Percentiles rank a stretch among this genome's conserved stretches.
Conservation (phyloP, 2,113 vertebrate species). For the Mobula birostris region DNA sequence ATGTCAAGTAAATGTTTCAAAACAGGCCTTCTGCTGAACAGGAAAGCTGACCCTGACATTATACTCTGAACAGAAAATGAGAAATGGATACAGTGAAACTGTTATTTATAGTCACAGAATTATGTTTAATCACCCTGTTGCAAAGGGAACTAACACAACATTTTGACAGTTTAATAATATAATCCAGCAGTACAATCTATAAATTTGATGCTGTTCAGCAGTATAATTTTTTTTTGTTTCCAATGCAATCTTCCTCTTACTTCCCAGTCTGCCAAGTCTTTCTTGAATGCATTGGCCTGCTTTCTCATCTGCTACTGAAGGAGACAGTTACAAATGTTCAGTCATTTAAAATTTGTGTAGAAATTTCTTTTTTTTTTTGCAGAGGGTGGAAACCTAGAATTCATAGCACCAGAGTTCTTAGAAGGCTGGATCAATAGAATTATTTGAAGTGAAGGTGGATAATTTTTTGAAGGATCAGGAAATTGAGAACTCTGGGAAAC, state of each 20-base stretch:
- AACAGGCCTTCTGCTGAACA: neutral
- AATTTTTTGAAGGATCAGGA: no score
- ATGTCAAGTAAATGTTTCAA: neutral
- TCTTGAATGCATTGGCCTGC: neutral
- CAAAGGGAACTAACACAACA: neutral
- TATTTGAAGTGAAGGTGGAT: no score
- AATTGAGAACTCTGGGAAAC: no score
- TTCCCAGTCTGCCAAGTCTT: neutral
- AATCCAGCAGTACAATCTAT: neutral
- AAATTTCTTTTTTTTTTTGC: no score
- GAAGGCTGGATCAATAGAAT: no score
- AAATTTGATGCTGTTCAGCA: neutral
- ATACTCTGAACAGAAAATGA: neutral
- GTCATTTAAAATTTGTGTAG: no score
- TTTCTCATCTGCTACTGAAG: neutral
- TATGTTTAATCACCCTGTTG: slow-evolving; percentile 18
- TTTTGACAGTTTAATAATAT: neutral
- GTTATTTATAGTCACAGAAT: neutral
- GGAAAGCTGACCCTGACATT: neutral
- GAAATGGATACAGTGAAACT: neutral
- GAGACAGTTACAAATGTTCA: no score
- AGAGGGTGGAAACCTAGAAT: no score
- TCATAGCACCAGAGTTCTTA: no score
- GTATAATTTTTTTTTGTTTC: neutral
- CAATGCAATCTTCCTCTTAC: neutral